phyloP scores from a whole-genome alignment of 1,140 invertebrate genomes.

The Monochamus saltuarius region DNA sequence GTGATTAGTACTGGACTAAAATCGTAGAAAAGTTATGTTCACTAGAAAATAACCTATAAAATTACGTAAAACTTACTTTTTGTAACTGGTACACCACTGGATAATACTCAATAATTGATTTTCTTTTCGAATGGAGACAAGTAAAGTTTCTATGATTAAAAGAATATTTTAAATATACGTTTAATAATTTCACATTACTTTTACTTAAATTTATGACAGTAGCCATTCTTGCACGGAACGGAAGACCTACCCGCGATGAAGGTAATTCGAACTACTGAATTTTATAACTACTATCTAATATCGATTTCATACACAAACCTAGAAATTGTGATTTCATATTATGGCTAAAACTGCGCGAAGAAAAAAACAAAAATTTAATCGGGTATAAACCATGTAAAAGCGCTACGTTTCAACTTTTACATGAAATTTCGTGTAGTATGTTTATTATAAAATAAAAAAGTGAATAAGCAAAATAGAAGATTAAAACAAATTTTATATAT shows the following conservation, averaged over 20 bases:
- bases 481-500: no score
- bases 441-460: no score
- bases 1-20: constrained; percentile 25
- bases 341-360: no score
- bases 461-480: no score
- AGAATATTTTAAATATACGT: constrained; percentile 23
- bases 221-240: constrained; percentile 33
- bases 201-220: constrained; percentile 38
- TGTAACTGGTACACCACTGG: constrained; percentile 26
- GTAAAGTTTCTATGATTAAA: constrained; percentile 29
- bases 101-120: constrained; percentile 13
- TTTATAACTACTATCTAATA: background rate
- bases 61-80: constrained; percentile 30
- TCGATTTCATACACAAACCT: no score
- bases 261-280: background rate
- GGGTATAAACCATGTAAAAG: no score
- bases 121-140: constrained; percentile 22
- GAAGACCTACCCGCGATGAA: constrained; percentile 13
- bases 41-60: constrained; percentile 6
- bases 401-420: no score
- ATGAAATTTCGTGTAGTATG: no score
- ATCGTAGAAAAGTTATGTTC: constrained; percentile 7
- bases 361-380: no score
- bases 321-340: background rate
- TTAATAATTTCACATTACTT: constrained; percentile 36